Percentiles rank a stretch among this genome's conserved stretches.
Conservation (phyloP, 2,113 vertebrate species). For the Stomatorhinus ivindoensis region DNA sequence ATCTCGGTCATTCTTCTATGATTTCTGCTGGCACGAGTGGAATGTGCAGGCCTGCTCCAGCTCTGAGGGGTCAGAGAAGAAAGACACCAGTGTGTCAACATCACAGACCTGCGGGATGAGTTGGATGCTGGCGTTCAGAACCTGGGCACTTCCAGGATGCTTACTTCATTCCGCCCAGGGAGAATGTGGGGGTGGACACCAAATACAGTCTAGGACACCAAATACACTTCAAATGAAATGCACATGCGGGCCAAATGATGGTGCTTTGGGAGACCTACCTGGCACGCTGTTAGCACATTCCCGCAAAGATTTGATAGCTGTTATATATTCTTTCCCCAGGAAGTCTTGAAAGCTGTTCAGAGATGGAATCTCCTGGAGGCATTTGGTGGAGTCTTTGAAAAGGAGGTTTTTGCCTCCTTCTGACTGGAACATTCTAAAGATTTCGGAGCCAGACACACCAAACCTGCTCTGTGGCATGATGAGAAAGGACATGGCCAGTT, state of each 20-base stretch:
- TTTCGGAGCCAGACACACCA: rapidly evolving
- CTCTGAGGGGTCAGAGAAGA: slow-evolving; percentile 45
- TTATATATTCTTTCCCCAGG: slow-evolving; percentile 42
- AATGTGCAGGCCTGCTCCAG: slow-evolving; percentile 67
- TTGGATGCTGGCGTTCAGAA: not conserved
- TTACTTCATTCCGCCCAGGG: not conserved
- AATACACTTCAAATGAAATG: not conserved
- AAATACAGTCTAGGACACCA: not conserved
- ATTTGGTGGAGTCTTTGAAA: slow-evolving; percentile 66
- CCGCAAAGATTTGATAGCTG: slow-evolving; percentile 40
- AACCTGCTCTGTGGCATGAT: slow-evolving; percentile 33
- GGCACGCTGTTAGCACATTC: slow-evolving; percentile 31
- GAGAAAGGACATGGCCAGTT: not conserved
- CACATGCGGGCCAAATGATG: not conserved
- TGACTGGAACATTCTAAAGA: slow-evolving; percentile 54
- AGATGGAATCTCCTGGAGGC: slow-evolving; percentile 46
- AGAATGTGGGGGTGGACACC: not conserved
- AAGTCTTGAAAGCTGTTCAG: slow-evolving; percentile 33
- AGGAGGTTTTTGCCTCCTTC: slow-evolving; percentile 50
- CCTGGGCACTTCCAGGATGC: not conserved
- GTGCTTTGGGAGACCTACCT: slow-evolving; percentile 46
- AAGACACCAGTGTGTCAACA: not conserved
- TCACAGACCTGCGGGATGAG: not conserved
- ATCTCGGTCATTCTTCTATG: slow-evolving; percentile 18
- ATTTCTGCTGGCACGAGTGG: slow-evolving; percentile 48